Base-by-base conservation (phyloP, 2,888 invertebrate genomes). In the Fragum fragum region DNA sequence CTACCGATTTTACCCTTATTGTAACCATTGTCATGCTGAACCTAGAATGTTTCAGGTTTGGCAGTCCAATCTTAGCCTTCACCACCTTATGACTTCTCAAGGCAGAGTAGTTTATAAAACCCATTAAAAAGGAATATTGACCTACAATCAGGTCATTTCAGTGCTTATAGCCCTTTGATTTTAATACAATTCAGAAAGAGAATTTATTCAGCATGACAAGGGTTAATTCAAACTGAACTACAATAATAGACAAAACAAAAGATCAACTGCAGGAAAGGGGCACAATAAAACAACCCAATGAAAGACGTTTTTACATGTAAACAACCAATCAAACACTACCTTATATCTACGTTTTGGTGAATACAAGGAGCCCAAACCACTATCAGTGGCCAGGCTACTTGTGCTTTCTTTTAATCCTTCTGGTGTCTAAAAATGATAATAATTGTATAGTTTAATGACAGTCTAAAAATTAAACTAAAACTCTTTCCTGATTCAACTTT, bases 321-420 rank as follows among this genome's bases (percentile, higher is more conserved):
- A 61, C 32, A 61, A n/a, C 42, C 59, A 59, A 61, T 59, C 73
- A 73, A 73, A 59, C 18, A 21, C 47, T 81, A 81, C 81, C 81
- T 81, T 77, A 29, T 53, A 18, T 68, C 71, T 74, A 74, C 57
- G 39, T 42, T 77, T 76, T n/a, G 77, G 78, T n/a, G 74, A 59
- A 42, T 79, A 68, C 29, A 85, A 59, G 7, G 80, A 82, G 16
- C 69, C 78, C 53, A 82, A 76, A 26, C 85, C 85, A 78, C 85
- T 85, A 73, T 85, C 85, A 23, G 81, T 78, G 32, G 82, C 79
- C 16, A 82, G 23, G 59, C 59, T 59, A 73, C 85, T 85, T 29
- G 68, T 70, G 55, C 82, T 85, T n/a, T 69, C 82, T n/a, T 75
- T 57, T n/a, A 85, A 55, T 14, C 69, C 42, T 26, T 85, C 85